Evolutionary conservation across 2,113 vertebrate species (phyloP), one percentile per base, ranked within the genome.

Genomic region (Gobiocypris rarus): DNA sequence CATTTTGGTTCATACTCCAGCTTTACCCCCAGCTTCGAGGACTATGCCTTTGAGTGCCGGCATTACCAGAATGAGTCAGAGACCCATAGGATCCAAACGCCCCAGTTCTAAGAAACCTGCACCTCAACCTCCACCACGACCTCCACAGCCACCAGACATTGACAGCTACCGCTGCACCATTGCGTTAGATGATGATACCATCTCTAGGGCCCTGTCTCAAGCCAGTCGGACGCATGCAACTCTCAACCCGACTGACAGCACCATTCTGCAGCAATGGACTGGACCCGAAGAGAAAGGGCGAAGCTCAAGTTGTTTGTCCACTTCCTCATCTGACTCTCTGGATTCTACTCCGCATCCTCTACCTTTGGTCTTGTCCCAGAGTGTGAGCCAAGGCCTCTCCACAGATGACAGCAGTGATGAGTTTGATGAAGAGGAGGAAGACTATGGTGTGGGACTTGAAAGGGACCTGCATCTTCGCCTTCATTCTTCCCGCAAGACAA

Each of bases 281-380:
- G 6, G 78, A 90, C 43, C 41, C 26, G 67, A 58, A 71, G 83
- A 84, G 67, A 74, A 58, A 41, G 93, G 93, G 89, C 96, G 96
- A 93, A 93, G 96, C 13, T 94, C 97, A 86, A 99, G 97, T 79
- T 95, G 97, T 94, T 94, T 97, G 92, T 99, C 97, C 24, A 97
- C 97, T 81, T 98, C 97, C 17, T 98, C 97, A 0, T 98, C 96
- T 0, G 96, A 98, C 90, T 98, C 97, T 3, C 92, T 97, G 90
- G 97, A 98, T 75, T 95, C 94, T 0, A 94, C 95, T 0, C 94
- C 95, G 8, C 95, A 93, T 1, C 93, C 91, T 88, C 96, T 96
- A 94, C 95, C 96, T 0, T 90, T 96, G 5, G 94, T 93, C 0
- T 87, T 96, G 90, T 93, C 28, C 90, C 93, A 1, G 5, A 89